phyloP scores from a whole-genome alignment of 2,113 vertebrate species.

The Syngnathus floridae region DNA sequence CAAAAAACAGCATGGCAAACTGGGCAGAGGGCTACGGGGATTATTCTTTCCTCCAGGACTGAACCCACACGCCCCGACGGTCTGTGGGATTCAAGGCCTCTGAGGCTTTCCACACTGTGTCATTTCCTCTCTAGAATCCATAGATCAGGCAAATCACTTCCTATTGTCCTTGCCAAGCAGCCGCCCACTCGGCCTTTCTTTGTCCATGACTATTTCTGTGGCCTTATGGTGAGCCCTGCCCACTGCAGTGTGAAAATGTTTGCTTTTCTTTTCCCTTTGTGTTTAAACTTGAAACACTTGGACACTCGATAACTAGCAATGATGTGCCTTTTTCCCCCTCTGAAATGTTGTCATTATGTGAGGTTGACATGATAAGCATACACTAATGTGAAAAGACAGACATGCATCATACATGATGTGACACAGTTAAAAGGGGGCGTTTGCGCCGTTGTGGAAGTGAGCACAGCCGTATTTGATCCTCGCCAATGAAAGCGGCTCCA shows the following conservation, averaged over 20 bases:
- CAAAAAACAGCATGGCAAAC: slow-evolving; percentile 18
- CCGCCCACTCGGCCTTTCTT: slow-evolving; percentile 38
- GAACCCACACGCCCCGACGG: slow-evolving; percentile 28
- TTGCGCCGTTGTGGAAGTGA: no score
- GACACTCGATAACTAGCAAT: neutral
- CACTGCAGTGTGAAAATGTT: slow-evolving; percentile 24
- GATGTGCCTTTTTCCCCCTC: neutral
- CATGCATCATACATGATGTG: neutral
- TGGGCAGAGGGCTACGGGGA: slow-evolving; percentile 19
- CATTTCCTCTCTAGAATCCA: slow-evolving; percentile 62
- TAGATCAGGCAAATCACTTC: slow-evolving; percentile 64
- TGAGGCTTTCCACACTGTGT: slow-evolving; percentile 60
- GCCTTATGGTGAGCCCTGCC: slow-evolving; percentile 25
- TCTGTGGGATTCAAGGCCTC: slow-evolving; percentile 55
- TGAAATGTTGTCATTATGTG: neutral
- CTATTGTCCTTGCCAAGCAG: slow-evolving; percentile 57
- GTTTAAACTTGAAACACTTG: slow-evolving; percentile 1
- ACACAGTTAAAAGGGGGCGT: no score
- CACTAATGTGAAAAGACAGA: neutral
- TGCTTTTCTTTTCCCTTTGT: slow-evolving; percentile 18
- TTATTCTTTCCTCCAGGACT: slow-evolving; percentile 34
- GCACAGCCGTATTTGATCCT: no score
- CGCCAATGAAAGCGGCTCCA: no score
- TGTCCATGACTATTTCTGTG: slow-evolving; percentile 34
- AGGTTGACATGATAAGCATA: neutral